Evolutionary conservation across 2,797 vertebrate species (phyloP), one percentile per base, ranked within the genome.

Genomic region (Macropodus opercularis): DNA sequence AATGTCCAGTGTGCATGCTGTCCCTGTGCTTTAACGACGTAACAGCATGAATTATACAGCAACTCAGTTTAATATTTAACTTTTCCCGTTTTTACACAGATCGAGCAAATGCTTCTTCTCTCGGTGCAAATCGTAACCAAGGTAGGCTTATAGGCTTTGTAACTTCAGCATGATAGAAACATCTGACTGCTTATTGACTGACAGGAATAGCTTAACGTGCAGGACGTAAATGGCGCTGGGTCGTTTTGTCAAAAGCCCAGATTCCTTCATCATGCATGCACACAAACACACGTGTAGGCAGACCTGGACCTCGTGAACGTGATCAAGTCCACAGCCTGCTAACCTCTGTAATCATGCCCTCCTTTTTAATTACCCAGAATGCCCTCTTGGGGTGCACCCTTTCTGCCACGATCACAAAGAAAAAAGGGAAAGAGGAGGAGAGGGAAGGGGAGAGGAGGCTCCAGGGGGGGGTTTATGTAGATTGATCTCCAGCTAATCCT

Each of bases 121-220:
- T 97, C 92, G 95, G 95, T 92, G 94, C 95, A 95, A 96, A 96
- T 90, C 94, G 93, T 94, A 98, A 96, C 90, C 94, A 97, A 98
- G 95, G 95, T 97, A 98, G 95, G 95, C 93, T 91, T 81, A 72
- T 86, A 77, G 85, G 84, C 75, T 89, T 85, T 87, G 77, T 79
- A 81, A 86, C 77, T 84, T 92, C 73, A 83, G 79, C 85, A 86
- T 88, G 79, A 59, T 40, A 64, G 49, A 56, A 35, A 39, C 15
- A 72, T 73, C n/a, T 71, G 42, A 75, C 36, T 75, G 69, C 26
- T 71, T 71, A 71, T 77, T 61, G 63, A 84, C 65, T 69, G 64
- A 58, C 63, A 24, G 23, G 14, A 27, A 58, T 49, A 32, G 34
- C 68, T 48, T 48, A 48, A 59, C 48, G 53, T 50, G 59, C 27